Conservation (phyloP, 2,888 invertebrate species). For the Taenaris catops region DNA sequence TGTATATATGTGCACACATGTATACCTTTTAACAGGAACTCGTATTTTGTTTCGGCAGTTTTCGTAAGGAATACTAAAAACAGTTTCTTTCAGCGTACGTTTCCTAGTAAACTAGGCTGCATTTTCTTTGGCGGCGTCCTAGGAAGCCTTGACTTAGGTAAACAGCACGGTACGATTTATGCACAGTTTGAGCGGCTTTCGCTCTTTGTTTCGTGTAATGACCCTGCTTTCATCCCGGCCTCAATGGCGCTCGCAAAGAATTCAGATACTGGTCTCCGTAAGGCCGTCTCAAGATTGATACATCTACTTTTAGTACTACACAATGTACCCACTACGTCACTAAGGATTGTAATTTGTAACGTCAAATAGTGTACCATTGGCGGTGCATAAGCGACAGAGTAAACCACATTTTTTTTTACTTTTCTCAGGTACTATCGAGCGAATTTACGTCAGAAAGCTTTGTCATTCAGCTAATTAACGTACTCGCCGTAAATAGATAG, state of each 20-base stretch:
- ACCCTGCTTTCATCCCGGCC: constrained; percentile 71
- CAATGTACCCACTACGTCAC: too few species aligned
- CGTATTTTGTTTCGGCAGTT: constrained; percentile 3
- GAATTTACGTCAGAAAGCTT: too few species aligned
- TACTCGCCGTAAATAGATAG: too few species aligned
- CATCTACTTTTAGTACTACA: constrained; percentile 10
- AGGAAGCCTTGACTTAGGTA: constrained; percentile 63
- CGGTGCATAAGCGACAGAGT: too few species aligned
- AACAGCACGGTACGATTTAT: constrained; percentile 72
- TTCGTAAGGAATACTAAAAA: constrained; percentile 29
- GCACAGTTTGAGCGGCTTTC: constrained; percentile 70
- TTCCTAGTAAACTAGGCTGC: constrained; percentile 56
- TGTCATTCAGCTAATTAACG: too few species aligned
- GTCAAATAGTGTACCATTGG: too few species aligned
- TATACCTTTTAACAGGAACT: too few species aligned
- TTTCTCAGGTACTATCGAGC: too few species aligned
- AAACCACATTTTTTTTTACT: too few species aligned
- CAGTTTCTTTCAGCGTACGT: constrained; percentile 48
- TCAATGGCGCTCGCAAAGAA: constrained; percentile 65
- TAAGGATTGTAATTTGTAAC: too few species aligned
- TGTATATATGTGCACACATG: too few species aligned
- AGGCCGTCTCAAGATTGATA: constrained; percentile 34
- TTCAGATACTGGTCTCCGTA: constrained; percentile 48
- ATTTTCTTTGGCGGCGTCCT: constrained; percentile 65
- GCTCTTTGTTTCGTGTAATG: constrained; percentile 77